Percentiles rank a stretch among this genome's conserved stretches.
phyloP scores from a whole-genome alignment of 2,888 invertebrate species.

The Shargacucullia verbasci region DNA sequence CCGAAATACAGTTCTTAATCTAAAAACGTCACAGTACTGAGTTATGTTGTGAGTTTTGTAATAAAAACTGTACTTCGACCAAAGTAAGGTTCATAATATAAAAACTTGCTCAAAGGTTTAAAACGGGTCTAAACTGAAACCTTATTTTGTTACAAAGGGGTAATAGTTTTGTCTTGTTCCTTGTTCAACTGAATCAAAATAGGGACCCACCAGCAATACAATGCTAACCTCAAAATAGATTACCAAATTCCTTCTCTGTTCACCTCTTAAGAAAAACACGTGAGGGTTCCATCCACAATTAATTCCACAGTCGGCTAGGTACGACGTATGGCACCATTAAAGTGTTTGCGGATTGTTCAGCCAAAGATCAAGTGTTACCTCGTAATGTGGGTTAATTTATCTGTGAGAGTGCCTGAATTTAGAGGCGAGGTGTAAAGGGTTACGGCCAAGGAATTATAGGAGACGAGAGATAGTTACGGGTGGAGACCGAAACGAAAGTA shows the following conservation, averaged over 20 bases:
- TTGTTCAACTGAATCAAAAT: slow-evolving; percentile 24
- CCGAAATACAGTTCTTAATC: no score
- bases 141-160: no score
- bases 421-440: slow-evolving; percentile 40
- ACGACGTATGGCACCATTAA: slow-evolving; percentile 55
- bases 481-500: no score
- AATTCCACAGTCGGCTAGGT: slow-evolving; percentile 48
- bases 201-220: slow-evolving; percentile 3
- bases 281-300: slow-evolving; percentile 37
- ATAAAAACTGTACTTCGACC: no score
- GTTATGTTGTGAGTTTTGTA: no score
- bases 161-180: not conserved
- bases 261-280: slow-evolving; percentile 42
- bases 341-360: slow-evolving; percentile 67
- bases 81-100: no score
- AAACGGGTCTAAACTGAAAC: no score
- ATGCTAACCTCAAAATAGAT: slow-evolving; percentile 25
- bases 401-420: slow-evolving; percentile 57
- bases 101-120: no score
- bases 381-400: slow-evolving; percentile 77
- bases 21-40: no score
- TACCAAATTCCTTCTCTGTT: slow-evolving; percentile 32
- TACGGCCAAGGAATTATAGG: slow-evolving; percentile 36
- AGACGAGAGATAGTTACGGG: no score
- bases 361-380: slow-evolving; percentile 70